Conservation (phyloP, 2,888 invertebrate genomes). For the Lordiphosa andalusiaca region DNA sequence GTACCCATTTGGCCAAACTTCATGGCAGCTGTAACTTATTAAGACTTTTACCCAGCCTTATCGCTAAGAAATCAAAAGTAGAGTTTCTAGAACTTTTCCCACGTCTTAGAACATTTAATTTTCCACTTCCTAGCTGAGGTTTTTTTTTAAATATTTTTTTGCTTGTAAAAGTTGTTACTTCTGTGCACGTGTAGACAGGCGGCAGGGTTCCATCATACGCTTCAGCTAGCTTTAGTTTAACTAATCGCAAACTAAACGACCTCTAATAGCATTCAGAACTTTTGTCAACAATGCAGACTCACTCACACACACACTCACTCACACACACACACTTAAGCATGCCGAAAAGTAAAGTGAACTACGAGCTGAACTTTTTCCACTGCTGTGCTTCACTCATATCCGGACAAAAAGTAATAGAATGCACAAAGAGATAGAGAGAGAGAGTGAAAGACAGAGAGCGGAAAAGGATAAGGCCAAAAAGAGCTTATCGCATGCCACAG, state of each 20-base stretch:
- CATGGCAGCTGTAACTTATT: too few species aligned
- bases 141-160: too few species aligned
- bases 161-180: too few species aligned
- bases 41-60: too few species aligned
- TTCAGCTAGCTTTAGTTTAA: conserved; percentile 56
- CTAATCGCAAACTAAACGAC: conserved; percentile 72
- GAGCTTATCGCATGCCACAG: conserved; percentile 40
- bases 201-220: conserved; percentile 36
- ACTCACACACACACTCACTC: conserved; percentile 2
- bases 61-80: too few species aligned
- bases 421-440: conserved; percentile 1
- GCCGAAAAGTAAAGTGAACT: conserved; percentile 30
- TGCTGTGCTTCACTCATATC: conserved; percentile 56
- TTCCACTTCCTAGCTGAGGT: too few species aligned
- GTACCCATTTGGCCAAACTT: too few species aligned
- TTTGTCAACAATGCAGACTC: conserved; percentile 70
- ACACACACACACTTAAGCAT: conserved; percentile 4
- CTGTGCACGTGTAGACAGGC: conserved; percentile 4
- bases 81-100: neutral
- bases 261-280: conserved; percentile 65
- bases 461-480: neutral
- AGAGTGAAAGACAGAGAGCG: neutral
- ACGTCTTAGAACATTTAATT: too few species aligned
- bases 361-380: conserved; percentile 51
- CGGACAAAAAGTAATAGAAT: conserved; percentile 16